Evolutionary conservation across 2,888 invertebrate species (phyloP).

Genomic region (Odontocolon sp.): DNA sequence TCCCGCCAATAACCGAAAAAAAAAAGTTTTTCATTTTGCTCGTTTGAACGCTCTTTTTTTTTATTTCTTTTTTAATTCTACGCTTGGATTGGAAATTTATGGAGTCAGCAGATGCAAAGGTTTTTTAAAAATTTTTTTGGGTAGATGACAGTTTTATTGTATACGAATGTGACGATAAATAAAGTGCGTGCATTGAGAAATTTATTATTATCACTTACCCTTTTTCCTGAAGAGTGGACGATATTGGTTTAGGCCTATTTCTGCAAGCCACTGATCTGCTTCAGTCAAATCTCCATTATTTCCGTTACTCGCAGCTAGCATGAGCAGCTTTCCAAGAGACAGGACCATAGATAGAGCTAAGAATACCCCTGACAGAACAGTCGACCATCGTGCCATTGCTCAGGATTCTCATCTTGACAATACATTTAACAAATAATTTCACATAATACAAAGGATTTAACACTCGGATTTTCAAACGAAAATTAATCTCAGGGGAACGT

Average conservation of each 20-base stretch:
- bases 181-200: neutral
- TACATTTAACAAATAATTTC: constrained; percentile 29
- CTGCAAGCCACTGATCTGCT: constrained; percentile 89
- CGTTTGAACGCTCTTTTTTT: neutral
- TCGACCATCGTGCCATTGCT: constrained; percentile 80
- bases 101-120: too few species aligned
- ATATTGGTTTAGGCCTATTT: constrained; percentile 87
- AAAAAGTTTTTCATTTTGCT: neutral
- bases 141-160: too few species aligned
- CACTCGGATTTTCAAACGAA: too few species aligned
- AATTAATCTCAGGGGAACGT: too few species aligned
- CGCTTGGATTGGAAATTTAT: neutral
- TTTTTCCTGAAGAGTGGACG: constrained; percentile 87
- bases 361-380: constrained; percentile 79
- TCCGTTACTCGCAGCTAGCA: constrained; percentile 76
- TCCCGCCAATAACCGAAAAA: too few species aligned
- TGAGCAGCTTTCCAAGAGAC: constrained; percentile 77
- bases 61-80: too few species aligned
- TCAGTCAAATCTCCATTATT: constrained; percentile 83
- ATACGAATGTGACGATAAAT: neutral
- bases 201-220: too few species aligned
- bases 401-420: constrained; percentile 67
- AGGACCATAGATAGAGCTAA: constrained; percentile 78
- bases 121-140: too few species aligned
- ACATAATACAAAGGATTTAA: neutral